Evolutionary conservation across 2,113 vertebrate genomes (phyloP).

Genomic region (Falcunculus frontatus): DNA sequence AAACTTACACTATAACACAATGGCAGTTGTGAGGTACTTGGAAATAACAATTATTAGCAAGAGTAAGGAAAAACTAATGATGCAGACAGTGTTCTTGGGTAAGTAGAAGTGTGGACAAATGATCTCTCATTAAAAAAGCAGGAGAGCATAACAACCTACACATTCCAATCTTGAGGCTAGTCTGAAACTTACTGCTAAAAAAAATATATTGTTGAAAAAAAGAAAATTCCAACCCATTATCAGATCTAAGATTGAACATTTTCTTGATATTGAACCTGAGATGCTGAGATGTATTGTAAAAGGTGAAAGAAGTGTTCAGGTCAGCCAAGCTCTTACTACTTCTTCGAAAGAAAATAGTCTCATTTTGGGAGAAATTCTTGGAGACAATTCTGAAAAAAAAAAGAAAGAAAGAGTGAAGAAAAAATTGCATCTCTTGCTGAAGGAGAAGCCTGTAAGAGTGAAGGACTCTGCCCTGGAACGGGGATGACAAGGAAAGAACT

Average conservation of each 20-base stretch:
- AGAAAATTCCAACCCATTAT: not conserved
- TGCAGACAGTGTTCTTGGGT: not conserved
- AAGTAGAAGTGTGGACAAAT: not conserved
- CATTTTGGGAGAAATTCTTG: not conserved
- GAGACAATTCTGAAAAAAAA: not conserved
- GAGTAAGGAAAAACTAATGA: not conserved
- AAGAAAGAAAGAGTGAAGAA: not conserved
- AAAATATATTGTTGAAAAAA: not conserved
- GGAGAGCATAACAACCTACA: not conserved
- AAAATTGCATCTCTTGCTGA: not conserved
- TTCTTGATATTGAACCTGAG: not conserved
- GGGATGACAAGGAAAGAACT: not conserved
- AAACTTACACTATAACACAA: not conserved
- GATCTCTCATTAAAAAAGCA: not conserved
- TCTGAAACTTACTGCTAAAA: not conserved
- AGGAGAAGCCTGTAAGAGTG: not conserved
- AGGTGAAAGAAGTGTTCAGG: not conserved
- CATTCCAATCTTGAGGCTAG: not conserved
- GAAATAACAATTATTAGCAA: not conserved
- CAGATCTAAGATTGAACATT: not conserved
- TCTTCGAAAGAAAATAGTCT: not conserved
- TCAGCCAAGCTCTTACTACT: not conserved
- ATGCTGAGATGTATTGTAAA: not conserved
- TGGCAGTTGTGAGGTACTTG: not conserved
- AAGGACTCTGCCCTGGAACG: not conserved